phyloP scores from a whole-genome alignment of 2,797 vertebrate genomes.

The Poecile montanus region DNA sequence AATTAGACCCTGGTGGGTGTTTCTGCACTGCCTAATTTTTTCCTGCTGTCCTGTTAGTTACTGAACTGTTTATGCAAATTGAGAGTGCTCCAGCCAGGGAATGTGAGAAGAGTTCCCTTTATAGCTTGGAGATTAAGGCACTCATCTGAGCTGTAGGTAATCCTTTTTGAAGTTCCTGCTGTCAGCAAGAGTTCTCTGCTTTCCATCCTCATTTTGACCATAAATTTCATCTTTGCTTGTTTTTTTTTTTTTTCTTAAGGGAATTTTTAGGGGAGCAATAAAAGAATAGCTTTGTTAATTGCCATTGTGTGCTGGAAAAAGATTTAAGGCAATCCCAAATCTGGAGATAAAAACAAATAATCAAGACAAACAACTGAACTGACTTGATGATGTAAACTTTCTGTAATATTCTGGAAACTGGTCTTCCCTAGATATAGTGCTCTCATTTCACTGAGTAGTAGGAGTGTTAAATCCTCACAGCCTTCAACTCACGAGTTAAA shows the following conservation, averaged over 20 bases:
- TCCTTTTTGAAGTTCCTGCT: background rate
- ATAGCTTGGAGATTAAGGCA: slow-evolving; percentile 13
- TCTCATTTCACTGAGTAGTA: background rate
- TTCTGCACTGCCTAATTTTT: background rate
- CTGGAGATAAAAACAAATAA: background rate
- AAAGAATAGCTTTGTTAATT: background rate
- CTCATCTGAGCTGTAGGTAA: slow-evolving; percentile 16
- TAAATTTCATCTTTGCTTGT: background rate
- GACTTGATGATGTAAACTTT: background rate
- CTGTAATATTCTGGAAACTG: background rate
- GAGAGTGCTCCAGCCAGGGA: background rate
- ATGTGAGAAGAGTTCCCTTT: slow-evolving; percentile 2
- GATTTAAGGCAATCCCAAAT: background rate
- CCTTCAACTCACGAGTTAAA: background rate
- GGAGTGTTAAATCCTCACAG: slow-evolving; percentile 29
- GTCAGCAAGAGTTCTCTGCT: background rate
- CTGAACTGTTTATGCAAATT: slow-evolving; percentile 43
- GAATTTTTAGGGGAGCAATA: rapidly evolving
- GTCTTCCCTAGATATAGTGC: background rate
- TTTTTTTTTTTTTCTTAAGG: background rate
- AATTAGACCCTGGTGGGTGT: background rate
- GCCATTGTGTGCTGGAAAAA: background rate
- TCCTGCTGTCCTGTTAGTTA: slow-evolving; percentile 47
- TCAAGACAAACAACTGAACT: background rate
- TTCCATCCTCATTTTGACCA: background rate